phyloP scores from a whole-genome alignment of 1,140 invertebrate species.

The Hyles euphorbiae region DNA sequence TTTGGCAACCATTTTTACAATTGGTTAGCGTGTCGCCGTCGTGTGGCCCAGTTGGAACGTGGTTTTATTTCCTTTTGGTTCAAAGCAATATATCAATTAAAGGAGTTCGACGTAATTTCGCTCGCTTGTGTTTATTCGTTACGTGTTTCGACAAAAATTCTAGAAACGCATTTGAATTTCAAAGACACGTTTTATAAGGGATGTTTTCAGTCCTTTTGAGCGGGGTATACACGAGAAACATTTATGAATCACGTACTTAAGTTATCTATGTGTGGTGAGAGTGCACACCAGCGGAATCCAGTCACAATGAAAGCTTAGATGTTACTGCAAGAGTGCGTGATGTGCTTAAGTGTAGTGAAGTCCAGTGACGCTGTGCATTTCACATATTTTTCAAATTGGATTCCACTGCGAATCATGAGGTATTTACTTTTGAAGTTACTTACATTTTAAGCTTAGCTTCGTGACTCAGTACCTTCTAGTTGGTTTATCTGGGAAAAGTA shows the following conservation, averaged over 20 bases:
- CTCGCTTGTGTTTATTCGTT: too few species aligned
- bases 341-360: slow-evolving; percentile 35
- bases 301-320: slow-evolving; percentile 13
- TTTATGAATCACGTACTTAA: too few species aligned
- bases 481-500: too few species aligned
- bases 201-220: too few species aligned
- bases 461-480: too few species aligned
- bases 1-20: slow-evolving; percentile 6
- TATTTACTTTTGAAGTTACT: slow-evolving; percentile 13
- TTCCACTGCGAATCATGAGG: slow-evolving; percentile 53
- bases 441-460: too few species aligned
- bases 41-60: slow-evolving; percentile 15
- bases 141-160: too few species aligned
- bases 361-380: slow-evolving; percentile 26
- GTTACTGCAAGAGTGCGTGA: slow-evolving; percentile 34
- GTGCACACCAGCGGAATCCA: not conserved
- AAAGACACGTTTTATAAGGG: too few species aligned
- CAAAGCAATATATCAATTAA: slow-evolving; percentile 16
- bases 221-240: too few species aligned
- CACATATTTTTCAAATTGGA: slow-evolving; percentile 55
- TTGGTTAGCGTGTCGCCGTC: slow-evolving; percentile 11
- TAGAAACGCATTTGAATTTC: too few species aligned
- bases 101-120: not conserved
- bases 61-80: not conserved
- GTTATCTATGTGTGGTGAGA: too few species aligned